Evolutionary conservation across 2,797 vertebrate species (phyloP), one percentile per base, ranked within the genome.

Genomic region (Nannoperca australis): DNA sequence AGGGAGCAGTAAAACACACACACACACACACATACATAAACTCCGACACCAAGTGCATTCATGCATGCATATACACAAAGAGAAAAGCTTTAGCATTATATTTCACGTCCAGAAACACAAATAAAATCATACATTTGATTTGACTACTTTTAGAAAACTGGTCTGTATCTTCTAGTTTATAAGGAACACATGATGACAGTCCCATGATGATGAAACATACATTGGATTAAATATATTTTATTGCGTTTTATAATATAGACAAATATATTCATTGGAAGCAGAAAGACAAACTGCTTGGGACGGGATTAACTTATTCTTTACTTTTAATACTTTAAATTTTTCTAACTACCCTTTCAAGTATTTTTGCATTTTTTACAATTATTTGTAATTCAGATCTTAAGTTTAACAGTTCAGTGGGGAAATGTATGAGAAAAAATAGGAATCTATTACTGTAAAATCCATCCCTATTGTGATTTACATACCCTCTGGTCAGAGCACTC

Each of bases 1-100:
- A 90, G 77, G 56, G 69, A 92, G 89, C 58, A 62, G 49, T 59
- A 49, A 69, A 59, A 69, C 36, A 61, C 45, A 44, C 59, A 73
- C 68, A 71, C n/a, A 75, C 50, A 53, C 45, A 47, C 14, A 58
- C 47, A 60, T n/a, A 40, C 55, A 50, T 22, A 8, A 55, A 56
- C 27, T 5, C 17, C 1, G 14, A 60, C 38, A 61, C 12, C 3
- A 54, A 65, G 9, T 36, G 12, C 51, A 17, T 30, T 45, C 55
- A 49, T n/a, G 2, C 51, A 14, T n/a, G 3, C 24, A 32, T 7
- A 17, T 42, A 17, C 49, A 66, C 12, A 54, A 3, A 40, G 3
- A 14, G 7, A 42, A 55, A 47, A 53, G 17, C n/a, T 20, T n/a
- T 27, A 13, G 14, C 47, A 54, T 54, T 42, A 53, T 58, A 64